These are phyloP conservation scores for Eumacrocentrus americanus DNA, from an alignment of 2,888 invertebrate genomes.

Conservation along the genomic window DNA sequence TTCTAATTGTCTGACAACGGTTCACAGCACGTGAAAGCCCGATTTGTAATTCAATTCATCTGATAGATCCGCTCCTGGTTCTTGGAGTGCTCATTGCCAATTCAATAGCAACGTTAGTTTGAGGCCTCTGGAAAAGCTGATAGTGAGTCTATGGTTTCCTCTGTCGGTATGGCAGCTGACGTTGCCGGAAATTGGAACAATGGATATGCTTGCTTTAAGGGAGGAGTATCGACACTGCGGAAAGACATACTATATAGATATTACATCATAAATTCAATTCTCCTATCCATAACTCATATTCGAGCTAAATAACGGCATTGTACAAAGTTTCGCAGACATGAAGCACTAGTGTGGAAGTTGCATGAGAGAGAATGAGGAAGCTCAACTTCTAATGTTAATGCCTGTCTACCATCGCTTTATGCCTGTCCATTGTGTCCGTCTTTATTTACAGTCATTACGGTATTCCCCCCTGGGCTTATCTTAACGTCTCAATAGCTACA, in stretches of 20 bases:
- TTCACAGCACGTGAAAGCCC: slow-evolving; percentile 32
- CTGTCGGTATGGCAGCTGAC: slow-evolving; percentile 6
- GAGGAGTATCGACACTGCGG: not conserved
- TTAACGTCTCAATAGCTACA: slow-evolving; percentile 20
- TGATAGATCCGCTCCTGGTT: slow-evolving; percentile 2
- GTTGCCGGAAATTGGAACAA: slow-evolving; percentile 25
- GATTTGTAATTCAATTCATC: slow-evolving; percentile 34
- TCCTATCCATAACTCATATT: too few species aligned
- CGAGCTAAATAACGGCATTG: too few species aligned
- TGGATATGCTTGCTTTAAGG: slow-evolving; percentile 4
- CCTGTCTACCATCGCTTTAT: slow-evolving; percentile 29
- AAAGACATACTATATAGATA: too few species aligned
- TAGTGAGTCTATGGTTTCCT: not conserved
- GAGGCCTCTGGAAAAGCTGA: not conserved
- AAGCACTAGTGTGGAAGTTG: too few species aligned
- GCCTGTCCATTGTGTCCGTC: slow-evolving; percentile 30
- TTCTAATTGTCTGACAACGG: slow-evolving; percentile 10
- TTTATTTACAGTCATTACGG: slow-evolving; percentile 34
- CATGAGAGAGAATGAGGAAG: slow-evolving; percentile 18
- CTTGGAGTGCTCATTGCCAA: not conserved
- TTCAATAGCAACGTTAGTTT: not conserved
- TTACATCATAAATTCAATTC: too few species aligned
- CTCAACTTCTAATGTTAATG: slow-evolving; percentile 28
- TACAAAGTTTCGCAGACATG: not conserved
- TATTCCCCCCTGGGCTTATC: slow-evolving; percentile 4